Base-by-base conservation (phyloP, 2,797 vertebrate genomes). In the Sciaenops ocellatus region DNA sequence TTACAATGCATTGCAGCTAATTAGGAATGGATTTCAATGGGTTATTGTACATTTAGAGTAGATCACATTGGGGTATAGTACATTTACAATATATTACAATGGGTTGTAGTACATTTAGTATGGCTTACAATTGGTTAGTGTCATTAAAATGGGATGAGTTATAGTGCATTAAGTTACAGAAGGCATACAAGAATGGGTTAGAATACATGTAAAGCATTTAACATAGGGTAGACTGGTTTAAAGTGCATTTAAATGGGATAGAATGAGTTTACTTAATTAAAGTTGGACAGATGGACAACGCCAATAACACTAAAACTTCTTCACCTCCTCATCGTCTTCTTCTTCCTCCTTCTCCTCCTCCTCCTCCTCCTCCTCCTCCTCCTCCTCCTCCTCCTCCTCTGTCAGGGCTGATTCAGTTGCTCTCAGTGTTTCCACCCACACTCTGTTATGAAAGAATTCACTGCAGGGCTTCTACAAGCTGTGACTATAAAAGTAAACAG, bases 381-480 rank as follows among this genome's bases (percentile, higher is more conserved):
- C 69, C 3, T 77, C 62, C 1, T 72, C 61, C 2, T 77, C 52
- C 13, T 64, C 69, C 6, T 72, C 76, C 15, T 48, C 71, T 73
- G 72, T 84, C 82, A 85, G 63, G 61, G 38, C 56, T 81, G 77
- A 87, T 83, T 89, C 76, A 79, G 77, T 73, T 30, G 48, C 52
- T 78, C 62, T 83, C 24, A 61, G 78, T 76, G 83, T 80, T 85
- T 78, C 80, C 79, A 76, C 90, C 88, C 85, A 86, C 88, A 65
- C 73, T 38, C 41, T 70, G 73, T 85, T 90, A 80, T 77, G 59
- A 90, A 84, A 87, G 44, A 57, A 67, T 77, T 77, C 80, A 79
- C 82, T 84, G 82, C 78, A 82, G 78, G 66, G 63, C 74, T 69
- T 82, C 69, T 55, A 56, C 76, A 87, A 57, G 41, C 71, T 74